A percentile compares a stretch with the other conserved stretches of the same genome.
Conservation (phyloP, 2,797 vertebrate genomes). For the Onychomys leucogaster region DNA sequence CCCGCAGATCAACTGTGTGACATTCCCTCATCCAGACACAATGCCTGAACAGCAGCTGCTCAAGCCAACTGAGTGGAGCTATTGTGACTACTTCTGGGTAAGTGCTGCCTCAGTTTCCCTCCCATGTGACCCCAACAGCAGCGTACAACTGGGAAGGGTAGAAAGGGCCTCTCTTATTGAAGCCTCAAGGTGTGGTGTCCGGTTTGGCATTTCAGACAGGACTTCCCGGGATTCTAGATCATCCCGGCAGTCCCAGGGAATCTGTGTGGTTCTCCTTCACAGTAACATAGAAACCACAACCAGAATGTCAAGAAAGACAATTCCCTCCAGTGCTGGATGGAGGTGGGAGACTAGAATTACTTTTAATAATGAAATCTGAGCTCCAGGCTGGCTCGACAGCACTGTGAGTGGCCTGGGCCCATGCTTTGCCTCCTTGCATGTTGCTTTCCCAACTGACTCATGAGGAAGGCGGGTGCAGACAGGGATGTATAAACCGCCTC, state of each 20-base stretch:
- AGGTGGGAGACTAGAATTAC: neutral
- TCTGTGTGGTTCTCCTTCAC: neutral
- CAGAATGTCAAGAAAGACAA: neutral
- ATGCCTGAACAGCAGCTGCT: conserved; percentile 96
- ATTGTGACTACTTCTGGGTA: conserved; percentile 99
- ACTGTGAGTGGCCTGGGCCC: neutral
- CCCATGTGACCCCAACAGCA: neutral
- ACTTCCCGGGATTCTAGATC: neutral
- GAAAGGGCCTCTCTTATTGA: neutral
- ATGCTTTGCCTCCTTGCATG: accelerated
- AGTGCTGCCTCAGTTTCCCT: conserved; percentile 84
- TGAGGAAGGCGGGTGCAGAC: accelerated
- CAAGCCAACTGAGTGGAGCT: conserved; percentile 98
- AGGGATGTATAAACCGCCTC: too few species aligned
- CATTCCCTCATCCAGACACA: conserved; percentile 93
- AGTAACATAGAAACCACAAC: neutral
- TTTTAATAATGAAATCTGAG: neutral
- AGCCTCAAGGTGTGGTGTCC: neutral
- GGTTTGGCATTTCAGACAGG: neutral
- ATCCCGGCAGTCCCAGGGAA: neutral
- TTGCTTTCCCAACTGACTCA: neutral
- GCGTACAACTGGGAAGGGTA: accelerated
- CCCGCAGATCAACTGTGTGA: conserved; percentile 96
- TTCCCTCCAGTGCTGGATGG: neutral
- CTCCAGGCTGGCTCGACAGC: neutral